Evolutionary conservation across 2,113 vertebrate genomes (phyloP), one percentile per base, ranked within the genome.

Genomic region (Felis chaus): DNA sequence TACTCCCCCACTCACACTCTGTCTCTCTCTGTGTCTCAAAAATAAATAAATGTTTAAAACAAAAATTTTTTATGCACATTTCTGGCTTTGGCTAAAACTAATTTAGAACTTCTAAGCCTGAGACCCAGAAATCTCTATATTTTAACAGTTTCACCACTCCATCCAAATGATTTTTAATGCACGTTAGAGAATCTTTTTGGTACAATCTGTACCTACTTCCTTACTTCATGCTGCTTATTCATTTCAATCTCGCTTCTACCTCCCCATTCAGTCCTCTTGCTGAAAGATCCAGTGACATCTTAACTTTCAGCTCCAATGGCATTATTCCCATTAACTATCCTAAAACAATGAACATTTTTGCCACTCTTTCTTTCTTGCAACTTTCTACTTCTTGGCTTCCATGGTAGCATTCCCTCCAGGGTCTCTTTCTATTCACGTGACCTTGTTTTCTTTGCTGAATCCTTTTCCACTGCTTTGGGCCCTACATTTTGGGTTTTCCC

Each of bases 221-320:
- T 94, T 41, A 21, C 57, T 31, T 84, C 39, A 36, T 29, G 45
- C 41, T 29, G 85, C 14, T n/a, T 66, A 73, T 12, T 86, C 53
- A 12, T 69, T 74, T 94, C 74, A 57, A 0, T 69, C 79, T 31
- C 25, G 29, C 19, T 95, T 92, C 84, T 39, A 39, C 23, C 5
- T 5, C 2, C 29, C 39, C 36, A 71, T 36, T 55, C 39, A 76
- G 13, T 76, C 41, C 48, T 88, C 79, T 74, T 53, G 10, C 23
- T 89, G 76, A 90, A 94, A 85, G 88, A 79, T 65, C 69, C 55
- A 74, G 11, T 19, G 55, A 33, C 3, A n/a, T 81, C 81, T 90
- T 80, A 16, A 88, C 93, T 76, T 95, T 94, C 89, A 95, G 57
- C 41, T 91, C 65, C 69, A 80, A 19, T 65, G 41, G 57, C 55